Evolutionary conservation across 2,113 vertebrate species (phyloP).

Genomic region (Fregata magnificens): DNA sequence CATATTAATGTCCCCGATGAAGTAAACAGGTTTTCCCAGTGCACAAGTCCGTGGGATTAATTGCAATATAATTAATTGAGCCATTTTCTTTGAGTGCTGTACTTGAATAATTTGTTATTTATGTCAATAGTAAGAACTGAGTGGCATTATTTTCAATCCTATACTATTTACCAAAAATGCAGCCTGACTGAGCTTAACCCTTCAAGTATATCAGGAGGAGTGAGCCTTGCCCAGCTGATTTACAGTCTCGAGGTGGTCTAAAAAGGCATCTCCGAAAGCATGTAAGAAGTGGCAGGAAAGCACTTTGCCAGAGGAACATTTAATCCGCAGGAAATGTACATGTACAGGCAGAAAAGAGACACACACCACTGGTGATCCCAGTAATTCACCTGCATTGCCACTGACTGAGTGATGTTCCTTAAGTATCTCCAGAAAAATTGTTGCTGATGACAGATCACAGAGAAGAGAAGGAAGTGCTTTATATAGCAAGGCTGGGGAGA

Average conservation of each 20-base stretch:
- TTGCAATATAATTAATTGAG: background rate
- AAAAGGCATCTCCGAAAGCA: background rate
- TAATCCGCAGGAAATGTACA: background rate
- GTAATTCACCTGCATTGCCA: background rate
- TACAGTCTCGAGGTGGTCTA: background rate
- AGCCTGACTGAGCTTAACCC: background rate
- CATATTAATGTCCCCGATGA: background rate
- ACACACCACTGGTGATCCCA: background rate
- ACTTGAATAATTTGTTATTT: background rate
- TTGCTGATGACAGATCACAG: background rate
- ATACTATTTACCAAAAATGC: background rate
- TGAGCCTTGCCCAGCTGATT: background rate
- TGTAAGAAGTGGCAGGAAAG: background rate
- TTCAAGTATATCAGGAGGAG: background rate
- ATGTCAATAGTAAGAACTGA: background rate
- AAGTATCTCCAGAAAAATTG: background rate
- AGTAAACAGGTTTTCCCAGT: background rate
- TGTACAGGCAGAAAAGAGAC: background rate
- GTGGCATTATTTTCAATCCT: background rate
- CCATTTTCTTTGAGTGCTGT: background rate
- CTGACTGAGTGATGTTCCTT: background rate
- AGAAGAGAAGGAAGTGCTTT: background rate
- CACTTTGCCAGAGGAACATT: background rate
- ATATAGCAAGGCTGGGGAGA: background rate
- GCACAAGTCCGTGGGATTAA: background rate